Evolutionary conservation across 2,797 vertebrate genomes (phyloP).

Genomic region (Coluber constrictor): DNA sequence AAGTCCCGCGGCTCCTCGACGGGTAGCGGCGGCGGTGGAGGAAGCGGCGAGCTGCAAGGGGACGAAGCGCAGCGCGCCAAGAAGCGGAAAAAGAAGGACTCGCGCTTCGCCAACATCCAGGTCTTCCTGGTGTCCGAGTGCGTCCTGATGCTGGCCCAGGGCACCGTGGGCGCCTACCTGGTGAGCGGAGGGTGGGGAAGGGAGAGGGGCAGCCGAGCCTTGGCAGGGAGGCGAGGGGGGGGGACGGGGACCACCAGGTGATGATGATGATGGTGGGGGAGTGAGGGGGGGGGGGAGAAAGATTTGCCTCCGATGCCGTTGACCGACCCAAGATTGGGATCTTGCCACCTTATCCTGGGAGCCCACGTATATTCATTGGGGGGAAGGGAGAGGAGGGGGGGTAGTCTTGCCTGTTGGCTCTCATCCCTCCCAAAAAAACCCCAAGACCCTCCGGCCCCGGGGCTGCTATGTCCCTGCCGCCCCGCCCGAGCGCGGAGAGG

Average conservation of each 20-base stretch:
- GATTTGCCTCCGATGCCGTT: too few species aligned
- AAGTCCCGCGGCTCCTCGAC: constrained; percentile 76
- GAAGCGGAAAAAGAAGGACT: constrained; percentile 75
- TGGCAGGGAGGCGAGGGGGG: not conserved
- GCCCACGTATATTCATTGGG: too few species aligned
- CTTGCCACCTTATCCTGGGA: not conserved
- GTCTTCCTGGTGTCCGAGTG: constrained; percentile 95
- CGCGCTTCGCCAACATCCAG: constrained; percentile 95
- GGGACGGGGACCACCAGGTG: not conserved
- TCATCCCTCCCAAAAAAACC: too few species aligned
- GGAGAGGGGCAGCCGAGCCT: not conserved
- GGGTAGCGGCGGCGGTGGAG: constrained; percentile 70
- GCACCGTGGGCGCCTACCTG: constrained; percentile 97
- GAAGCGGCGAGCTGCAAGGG: constrained; percentile 71
- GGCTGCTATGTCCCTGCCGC: not conserved
- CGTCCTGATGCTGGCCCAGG: constrained; percentile 96
- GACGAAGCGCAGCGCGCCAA: constrained; percentile 73
- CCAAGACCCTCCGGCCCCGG: not conserved
- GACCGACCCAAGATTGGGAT: not conserved
- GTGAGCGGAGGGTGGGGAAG: constrained; percentile 69
- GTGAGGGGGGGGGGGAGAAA: accelerated
- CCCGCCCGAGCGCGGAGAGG: not conserved
- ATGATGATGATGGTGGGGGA: too few species aligned
- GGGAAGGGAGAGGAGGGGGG: too few species aligned
- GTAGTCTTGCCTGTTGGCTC: too few species aligned